A percentile compares a stretch with the other conserved stretches of the same genome.
These are phyloP conservation scores for Salpingus planirostris DNA, from an alignment of 2,888 invertebrate species.

Conservation along the genomic window DNA sequence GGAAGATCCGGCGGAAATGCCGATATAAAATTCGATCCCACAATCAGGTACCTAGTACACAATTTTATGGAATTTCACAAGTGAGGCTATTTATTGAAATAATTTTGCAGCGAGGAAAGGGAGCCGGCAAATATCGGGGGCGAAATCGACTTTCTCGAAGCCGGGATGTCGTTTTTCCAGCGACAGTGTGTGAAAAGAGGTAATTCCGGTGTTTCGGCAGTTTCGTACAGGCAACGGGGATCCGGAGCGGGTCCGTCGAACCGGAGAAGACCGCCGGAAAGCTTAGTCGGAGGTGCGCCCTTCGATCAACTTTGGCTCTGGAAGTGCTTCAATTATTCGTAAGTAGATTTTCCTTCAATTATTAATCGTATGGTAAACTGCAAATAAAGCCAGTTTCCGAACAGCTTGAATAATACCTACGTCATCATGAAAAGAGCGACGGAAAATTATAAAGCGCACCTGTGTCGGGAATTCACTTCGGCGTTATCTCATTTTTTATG, in stretches of 20 bases:
- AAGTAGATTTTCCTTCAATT: conserved; percentile 21
- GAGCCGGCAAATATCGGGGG: conserved; percentile 27
- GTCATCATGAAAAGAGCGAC: too few species aligned
- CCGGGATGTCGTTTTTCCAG: conserved; percentile 53
- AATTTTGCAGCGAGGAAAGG: conserved; percentile 33
- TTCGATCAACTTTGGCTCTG: conserved; percentile 58
- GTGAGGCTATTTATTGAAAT: too few species aligned
- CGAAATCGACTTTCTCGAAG: conserved; percentile 52
- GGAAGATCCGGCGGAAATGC: conserved; percentile 46
- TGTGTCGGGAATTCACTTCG: too few species aligned
- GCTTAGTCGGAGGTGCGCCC: conserved; percentile 49
- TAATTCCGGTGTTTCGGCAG: conserved; percentile 43
- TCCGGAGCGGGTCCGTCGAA: conserved; percentile 41
- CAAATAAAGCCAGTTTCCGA: conserved; percentile 9
- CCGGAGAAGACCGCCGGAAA: conserved; percentile 44
- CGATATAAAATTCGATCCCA: conserved; percentile 44
- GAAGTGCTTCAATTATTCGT: conserved; percentile 62
- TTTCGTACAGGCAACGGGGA: conserved; percentile 48
- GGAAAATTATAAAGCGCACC: too few species aligned
- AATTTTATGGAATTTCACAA: too few species aligned
- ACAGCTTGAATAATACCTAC: too few species aligned
- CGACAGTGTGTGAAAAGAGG: conserved; percentile 47
- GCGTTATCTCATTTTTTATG: too few species aligned
- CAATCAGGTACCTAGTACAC: conserved; percentile 42
- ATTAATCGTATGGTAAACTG: conserved; percentile 7